Evolutionary conservation across 2,888 invertebrate species (phyloP), one percentile per base, ranked within the genome.

Genomic region (Anoncus sp.): DNA sequence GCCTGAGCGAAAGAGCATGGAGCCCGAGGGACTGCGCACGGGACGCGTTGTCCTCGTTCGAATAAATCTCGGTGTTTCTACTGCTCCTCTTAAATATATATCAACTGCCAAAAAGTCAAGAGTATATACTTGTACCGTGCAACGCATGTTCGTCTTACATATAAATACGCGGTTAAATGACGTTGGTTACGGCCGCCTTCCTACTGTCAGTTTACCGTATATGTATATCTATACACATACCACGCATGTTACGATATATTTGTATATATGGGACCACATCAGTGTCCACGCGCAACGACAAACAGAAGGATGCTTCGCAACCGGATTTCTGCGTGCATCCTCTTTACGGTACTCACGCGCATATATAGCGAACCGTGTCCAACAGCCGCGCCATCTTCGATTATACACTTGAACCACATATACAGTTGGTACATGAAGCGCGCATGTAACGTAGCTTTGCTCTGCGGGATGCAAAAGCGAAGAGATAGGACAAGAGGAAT

Each of bases 321-420:
- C 31, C 55, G 57, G 45, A 31, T 67, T 47, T 57, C 22, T n/a
- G 59, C n/a, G 35, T 35, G 35, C 35, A 55, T 18, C 51, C 55
- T 35, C 55, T 35, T 55, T 20, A 16, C 35, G 35, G 9, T 55
- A 27, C 27, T n/a, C 27, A 16, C 18, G 38, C 43, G n/a, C n/a
- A n/a, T n/a, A n/a, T n/a, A 57, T 38, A 69, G 57, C 31, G 57
- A 57, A 57, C 49, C 59, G 60, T 49, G 60, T 69, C 57, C 47
- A 59, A 47, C 47, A 45, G n/a, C 59, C 38, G 35, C 59, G 49
- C 70, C 59, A 38, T 59, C 55, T 35, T 55, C 55, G 18, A 9
- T 45, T 12, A 22, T 18, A 45, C 60, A 45, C 10, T 60, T 16
- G 38, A 24, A 59, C 57, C n/a, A n/a, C n/a, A n/a, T 57, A 47